Percentiles rank a stretch among this genome's conserved stretches.
These are phyloP conservation scores for Microdon myrmicae DNA, from an alignment of 2,888 invertebrate genomes.

Conservation along the genomic window DNA sequence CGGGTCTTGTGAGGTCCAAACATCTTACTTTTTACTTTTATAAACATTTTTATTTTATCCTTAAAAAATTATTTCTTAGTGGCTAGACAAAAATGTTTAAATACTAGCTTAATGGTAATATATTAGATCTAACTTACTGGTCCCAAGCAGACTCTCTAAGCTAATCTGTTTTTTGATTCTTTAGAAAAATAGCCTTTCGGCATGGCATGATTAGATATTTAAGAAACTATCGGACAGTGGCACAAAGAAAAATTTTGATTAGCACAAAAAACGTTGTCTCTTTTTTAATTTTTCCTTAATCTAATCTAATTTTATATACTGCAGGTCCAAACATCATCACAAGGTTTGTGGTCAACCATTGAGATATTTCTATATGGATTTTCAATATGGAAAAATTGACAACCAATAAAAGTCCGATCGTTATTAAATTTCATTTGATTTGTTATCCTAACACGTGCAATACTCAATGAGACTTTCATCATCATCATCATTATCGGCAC, in stretches of 20 bases:
- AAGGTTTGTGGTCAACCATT: slow-evolving; percentile 87
- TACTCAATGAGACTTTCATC: slow-evolving; percentile 56
- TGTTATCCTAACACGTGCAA: slow-evolving; percentile 73
- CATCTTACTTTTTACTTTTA: slow-evolving; percentile 54
- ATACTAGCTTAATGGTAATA: no score
- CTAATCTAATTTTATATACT: no score
- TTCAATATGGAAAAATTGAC: slow-evolving; percentile 85
- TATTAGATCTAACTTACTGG: no score
- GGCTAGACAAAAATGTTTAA: no score
- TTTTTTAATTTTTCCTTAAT: no score
- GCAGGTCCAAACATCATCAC: slow-evolving; percentile 78
- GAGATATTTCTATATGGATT: slow-evolving; percentile 80
- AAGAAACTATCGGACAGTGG: no score
- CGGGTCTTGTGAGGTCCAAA: slow-evolving; percentile 60
- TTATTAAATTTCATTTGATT: slow-evolving; percentile 76
- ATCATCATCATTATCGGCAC: slow-evolving; percentile 90
- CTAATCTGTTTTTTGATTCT: no score
- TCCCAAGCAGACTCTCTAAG: no score
- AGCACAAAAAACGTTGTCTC: no score
- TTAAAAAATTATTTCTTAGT: neutral
- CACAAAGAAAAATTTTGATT: no score
- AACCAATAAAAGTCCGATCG: slow-evolving; percentile 86
- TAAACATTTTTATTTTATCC: neutral
- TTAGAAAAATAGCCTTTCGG: no score
- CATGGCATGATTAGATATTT: no score